Evolutionary conservation across 2,113 vertebrate species (phyloP).

Genomic region (Ptilonorhynchus violaceus): DNA sequence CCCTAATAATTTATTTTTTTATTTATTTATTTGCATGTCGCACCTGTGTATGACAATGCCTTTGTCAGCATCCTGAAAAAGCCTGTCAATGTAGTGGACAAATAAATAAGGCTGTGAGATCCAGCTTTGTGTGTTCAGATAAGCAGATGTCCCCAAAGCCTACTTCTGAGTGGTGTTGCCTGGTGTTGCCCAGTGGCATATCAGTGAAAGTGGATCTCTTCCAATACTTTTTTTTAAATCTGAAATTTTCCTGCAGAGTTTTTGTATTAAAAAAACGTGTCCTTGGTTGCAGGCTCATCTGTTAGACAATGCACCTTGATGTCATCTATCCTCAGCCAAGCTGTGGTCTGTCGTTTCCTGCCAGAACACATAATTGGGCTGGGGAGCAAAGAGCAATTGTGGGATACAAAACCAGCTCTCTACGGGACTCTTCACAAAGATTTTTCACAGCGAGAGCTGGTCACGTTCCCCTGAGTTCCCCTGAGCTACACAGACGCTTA

Average conservation of each 20-base stretch:
- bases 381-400: background rate
- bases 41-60: background rate
- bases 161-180: background rate
- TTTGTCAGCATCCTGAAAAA: background rate
- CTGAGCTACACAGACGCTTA: constrained; percentile 15
- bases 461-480: background rate
- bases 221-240: background rate
- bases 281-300: background rate
- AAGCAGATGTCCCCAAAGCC: background rate
- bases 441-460: constrained; percentile 4
- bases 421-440: background rate
- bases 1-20: background rate
- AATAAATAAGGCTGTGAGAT: background rate
- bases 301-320: background rate
- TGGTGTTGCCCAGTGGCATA: background rate
- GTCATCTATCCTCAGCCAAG: background rate
- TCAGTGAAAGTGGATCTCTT: background rate
- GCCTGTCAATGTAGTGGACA: background rate
- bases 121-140: background rate
- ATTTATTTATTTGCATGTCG: background rate
- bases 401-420: constrained; percentile 22
- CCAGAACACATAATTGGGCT: background rate
- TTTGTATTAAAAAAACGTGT: background rate
- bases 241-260: background rate
- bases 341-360: background rate